Conservation (phyloP, 2,888 invertebrate species). For the Chaitophorus viminalis region DNA sequence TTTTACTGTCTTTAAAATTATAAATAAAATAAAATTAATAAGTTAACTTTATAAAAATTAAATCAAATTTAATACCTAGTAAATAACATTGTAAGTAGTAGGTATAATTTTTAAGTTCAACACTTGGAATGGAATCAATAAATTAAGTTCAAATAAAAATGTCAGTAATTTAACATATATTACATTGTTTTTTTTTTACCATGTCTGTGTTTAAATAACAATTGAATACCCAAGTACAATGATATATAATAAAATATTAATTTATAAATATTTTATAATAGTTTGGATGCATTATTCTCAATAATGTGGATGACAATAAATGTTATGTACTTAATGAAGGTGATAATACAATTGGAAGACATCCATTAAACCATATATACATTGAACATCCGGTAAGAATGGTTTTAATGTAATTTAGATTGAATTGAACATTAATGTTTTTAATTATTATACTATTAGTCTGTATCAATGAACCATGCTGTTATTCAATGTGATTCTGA, state of each 20-base stretch:
- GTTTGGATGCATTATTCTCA: conserved; percentile 46
- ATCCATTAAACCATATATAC: conserved; percentile 50
- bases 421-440: background rate
- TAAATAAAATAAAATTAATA: no score
- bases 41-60: no score
- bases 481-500: conserved; percentile 58
- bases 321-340: conserved; percentile 42
- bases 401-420: background rate
- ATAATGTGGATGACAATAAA: background rate
- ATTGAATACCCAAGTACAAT: background rate
- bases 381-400: conserved; percentile 53
- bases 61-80: no score
- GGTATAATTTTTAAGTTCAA: no score
- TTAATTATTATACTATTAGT: conserved; percentile 24
- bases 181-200: no score
- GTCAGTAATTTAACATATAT: background rate
- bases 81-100: no score
- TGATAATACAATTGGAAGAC: conserved; percentile 51
- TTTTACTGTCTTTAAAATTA: no score
- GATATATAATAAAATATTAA: background rate
- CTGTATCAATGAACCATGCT: conserved; percentile 52
- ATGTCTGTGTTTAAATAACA: no score
- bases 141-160: background rate
- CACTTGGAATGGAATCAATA: background rate
- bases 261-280: background rate